Base-by-base conservation (phyloP, 2,888 invertebrate genomes). In the Galerucella calmariensis region DNA sequence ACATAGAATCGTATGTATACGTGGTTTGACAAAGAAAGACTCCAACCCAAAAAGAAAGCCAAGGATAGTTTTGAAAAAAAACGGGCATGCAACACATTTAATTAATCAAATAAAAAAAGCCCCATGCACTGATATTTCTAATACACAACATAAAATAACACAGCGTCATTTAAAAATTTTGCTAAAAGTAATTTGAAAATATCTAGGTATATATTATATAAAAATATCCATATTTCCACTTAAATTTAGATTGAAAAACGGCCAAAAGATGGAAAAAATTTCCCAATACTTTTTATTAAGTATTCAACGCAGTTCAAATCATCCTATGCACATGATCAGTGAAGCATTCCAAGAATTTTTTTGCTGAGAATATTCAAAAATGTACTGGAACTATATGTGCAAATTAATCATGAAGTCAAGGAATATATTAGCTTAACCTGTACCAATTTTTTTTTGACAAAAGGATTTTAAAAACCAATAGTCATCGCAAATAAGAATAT, bases 31-130 rank as follows among this genome's bases (percentile, higher is more conserved):
- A 77, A 76, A 76, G 76, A 75, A 58, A 75, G 71, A 79, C 79
- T 84, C 86, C 85, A 86, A 87, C 87, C 87, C 87, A 87, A 87
- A 87, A 87, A 86, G 87, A 87, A 81, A 81, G 77, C 80, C 79
- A 66, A 78, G 72, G 53, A 73, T 56, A 72, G 58, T 44, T 41
- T 74, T 46, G 59, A 69, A 73, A 69, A 69, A 70, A 58, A 74
- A 74, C 72, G 76, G 68, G 78, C 85, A 85, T 86, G 85, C 85
- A 86, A 77, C 79, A 84, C 83, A 84, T 80, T 83, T 82, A 84
- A 24, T 67, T 62, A 67, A 78, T 79, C 78, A 82, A 79, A 27
- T 27, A 16, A 65, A 27, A 76, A 75, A 81, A 85, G 84, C 85
- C 84, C 84, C 85, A 86, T 86, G 86, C 86, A 86, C 77, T 81